A percentile compares a stretch with the other conserved stretches of the same genome.
phyloP scores from a whole-genome alignment of 2,797 vertebrate genomes.

The Neomorphus geoffroyi region DNA sequence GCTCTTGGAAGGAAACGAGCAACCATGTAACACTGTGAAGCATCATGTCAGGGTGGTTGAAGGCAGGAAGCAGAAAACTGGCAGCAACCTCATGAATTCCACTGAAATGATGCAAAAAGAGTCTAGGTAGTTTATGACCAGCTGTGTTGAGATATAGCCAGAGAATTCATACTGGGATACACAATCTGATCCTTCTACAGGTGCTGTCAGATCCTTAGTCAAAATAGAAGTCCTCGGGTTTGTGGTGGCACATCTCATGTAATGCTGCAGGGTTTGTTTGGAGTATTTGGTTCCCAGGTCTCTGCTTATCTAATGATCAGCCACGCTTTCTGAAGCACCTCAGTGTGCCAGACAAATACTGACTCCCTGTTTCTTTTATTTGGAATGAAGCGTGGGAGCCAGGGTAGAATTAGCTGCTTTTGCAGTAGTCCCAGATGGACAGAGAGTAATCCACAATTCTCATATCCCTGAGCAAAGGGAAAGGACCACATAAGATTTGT shows the following conservation, averaged over 20 bases:
- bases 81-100: not conserved
- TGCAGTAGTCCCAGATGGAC: not conserved
- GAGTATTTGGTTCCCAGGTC: not conserved
- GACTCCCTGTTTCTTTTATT: not conserved
- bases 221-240: not conserved
- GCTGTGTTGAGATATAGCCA: not conserved
- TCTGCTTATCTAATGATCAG: not conserved
- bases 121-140: not conserved
- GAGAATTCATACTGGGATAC: not conserved
- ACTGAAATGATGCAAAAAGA: not conserved
- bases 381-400: not conserved
- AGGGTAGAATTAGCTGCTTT: not conserved
- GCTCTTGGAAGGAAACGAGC: not conserved
- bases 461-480: not conserved
- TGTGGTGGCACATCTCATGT: fast-evolving
- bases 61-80: not conserved
- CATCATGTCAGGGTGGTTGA: not conserved
- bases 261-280: not conserved
- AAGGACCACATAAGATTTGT: not conserved
- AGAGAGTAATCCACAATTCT: not conserved
- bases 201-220: not conserved
- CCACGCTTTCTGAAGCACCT: not conserved
- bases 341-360: not conserved
- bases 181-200: not conserved
- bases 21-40: not conserved